Conservation (phyloP, 2,888 invertebrate species). For the Sisyra nigra region DNA sequence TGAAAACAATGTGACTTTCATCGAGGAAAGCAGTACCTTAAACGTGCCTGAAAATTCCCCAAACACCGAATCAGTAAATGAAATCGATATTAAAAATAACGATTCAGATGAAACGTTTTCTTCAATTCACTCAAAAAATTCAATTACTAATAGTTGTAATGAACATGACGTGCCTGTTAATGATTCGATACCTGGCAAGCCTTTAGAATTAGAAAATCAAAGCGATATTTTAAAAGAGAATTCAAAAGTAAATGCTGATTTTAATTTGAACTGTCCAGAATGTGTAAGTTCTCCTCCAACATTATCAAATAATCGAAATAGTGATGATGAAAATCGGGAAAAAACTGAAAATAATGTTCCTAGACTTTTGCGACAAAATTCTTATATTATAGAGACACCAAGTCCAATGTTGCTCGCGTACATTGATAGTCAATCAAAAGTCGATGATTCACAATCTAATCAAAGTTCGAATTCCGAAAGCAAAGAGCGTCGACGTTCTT, state of each 20-base stretch:
- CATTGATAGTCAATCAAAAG: slow-evolving; percentile 34
- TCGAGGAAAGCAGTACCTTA: neutral
- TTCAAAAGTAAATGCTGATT: neutral
- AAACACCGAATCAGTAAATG: no score
- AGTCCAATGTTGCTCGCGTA: slow-evolving; percentile 57
- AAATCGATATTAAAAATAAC: neutral
- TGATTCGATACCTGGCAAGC: neutral
- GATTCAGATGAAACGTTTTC: neutral
- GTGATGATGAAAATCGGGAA: neutral
- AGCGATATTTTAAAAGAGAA: neutral
- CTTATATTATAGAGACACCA: slow-evolving; percentile 62
- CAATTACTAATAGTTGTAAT: neutral
- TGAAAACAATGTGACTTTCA: neutral
- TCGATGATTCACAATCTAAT: slow-evolving; percentile 30
- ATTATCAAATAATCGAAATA: neutral
- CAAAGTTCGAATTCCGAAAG: slow-evolving; percentile 23
- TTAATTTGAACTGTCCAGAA: neutral
- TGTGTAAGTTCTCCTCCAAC: neutral
- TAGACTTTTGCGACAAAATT: slow-evolving; percentile 49
- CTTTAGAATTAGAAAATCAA: neutral
- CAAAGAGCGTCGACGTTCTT: slow-evolving; percentile 23
- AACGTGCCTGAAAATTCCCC: no score
- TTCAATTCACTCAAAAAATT: neutral
- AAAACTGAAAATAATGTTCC: slow-evolving; percentile 16
- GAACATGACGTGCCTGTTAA: neutral